Evolutionary conservation across 1,140 invertebrate genomes (phyloP).

Genomic region (Pogonomyrmex californicus): DNA sequence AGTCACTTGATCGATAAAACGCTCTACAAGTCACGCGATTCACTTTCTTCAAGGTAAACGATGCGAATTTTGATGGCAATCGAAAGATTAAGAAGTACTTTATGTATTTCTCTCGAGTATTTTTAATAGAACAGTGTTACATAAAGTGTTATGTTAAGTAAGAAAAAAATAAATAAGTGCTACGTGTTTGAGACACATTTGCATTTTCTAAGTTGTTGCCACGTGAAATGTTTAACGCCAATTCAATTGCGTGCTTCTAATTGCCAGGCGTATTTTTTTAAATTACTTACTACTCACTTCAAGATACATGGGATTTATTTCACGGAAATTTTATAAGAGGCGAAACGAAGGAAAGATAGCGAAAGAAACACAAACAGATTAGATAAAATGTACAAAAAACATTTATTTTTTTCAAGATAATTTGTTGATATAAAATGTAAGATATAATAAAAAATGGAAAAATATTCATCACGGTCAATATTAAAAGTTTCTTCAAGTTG

Average conservation of each 20-base stretch:
- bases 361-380: not conserved
- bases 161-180: not conserved
- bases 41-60: conserved; percentile 67
- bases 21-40: conserved; percentile 56
- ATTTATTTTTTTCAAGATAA: not conserved
- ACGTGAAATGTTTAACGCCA: not conserved
- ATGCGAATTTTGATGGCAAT: conserved; percentile 5
- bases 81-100: conserved; percentile 9
- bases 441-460: not conserved
- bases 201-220: not conserved
- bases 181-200: not conserved
- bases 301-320: not conserved
- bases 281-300: not conserved
- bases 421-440: not conserved
- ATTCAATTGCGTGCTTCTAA: conserved; percentile 20
- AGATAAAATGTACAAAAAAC: not conserved
- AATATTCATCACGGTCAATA: not conserved
- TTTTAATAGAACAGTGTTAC: conserved; percentile 3
- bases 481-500: not conserved
- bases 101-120: not conserved
- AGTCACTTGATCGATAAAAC: conserved; percentile 30
- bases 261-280: conserved; percentile 10
- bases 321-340: not conserved
- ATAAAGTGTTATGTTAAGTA: not conserved
- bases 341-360: not conserved